Evolutionary conservation across 1,140 invertebrate species (phyloP).

Genomic region (Ctenoplectra terminalis): DNA sequence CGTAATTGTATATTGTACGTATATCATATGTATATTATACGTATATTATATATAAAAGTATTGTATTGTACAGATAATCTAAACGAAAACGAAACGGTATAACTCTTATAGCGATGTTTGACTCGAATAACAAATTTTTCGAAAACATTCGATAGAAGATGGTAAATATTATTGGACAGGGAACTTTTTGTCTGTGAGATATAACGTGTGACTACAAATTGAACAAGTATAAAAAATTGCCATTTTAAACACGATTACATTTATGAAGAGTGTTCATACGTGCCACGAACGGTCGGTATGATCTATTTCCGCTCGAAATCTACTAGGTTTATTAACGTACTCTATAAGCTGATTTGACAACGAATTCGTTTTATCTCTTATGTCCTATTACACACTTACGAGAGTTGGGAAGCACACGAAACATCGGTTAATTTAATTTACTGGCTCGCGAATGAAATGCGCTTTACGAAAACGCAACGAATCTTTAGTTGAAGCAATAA

Average conservation of each 20-base stretch:
- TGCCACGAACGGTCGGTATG: constrained; percentile 25
- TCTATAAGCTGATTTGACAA: constrained; percentile 40
- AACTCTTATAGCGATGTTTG: too few species aligned
- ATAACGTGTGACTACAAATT: neutral
- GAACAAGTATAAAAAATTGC: constrained; percentile 35
- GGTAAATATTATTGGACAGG: neutral
- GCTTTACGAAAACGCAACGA: neutral
- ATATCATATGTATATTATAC: too few species aligned
- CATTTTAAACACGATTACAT: constrained; percentile 27
- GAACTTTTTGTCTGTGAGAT: neutral
- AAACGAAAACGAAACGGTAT: too few species aligned
- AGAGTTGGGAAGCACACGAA: neutral
- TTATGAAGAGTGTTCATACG: constrained; percentile 11
- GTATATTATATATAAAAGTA: too few species aligned
- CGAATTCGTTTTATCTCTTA: constrained; percentile 20
- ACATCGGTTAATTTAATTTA: neutral
- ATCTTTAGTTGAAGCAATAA: constrained; percentile 19
- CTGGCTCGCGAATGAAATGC: neutral
- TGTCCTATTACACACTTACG: neutral
- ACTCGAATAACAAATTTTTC: too few species aligned
- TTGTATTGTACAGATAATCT: too few species aligned
- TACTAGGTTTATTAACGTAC: constrained; percentile 39
- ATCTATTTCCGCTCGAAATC: constrained; percentile 52
- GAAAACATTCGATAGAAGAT: too few species aligned
- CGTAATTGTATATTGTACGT: too few species aligned